A percentile compares a stretch with the other conserved stretches of the same genome.
Conservation (phyloP, 2,113 vertebrate species). For the Perca fluviatilis region DNA sequence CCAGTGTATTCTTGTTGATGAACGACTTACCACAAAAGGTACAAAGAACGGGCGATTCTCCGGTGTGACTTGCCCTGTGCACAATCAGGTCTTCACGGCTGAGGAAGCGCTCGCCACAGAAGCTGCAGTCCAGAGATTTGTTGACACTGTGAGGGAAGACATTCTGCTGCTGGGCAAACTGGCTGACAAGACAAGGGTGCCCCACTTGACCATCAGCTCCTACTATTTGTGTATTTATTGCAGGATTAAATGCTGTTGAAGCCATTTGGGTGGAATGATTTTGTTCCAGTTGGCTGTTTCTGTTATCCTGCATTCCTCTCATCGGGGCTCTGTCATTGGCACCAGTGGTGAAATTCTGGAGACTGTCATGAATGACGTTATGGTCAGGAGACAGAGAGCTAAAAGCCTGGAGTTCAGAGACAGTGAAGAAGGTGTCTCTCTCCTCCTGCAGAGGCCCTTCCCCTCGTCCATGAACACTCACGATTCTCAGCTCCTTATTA, state of each 20-base stretch:
- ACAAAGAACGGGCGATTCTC: conserved; percentile 74
- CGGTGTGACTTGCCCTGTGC: conserved; percentile 72
- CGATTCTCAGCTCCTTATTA: conserved; percentile 60
- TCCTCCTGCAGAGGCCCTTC: conserved; percentile 66
- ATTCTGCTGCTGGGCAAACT: conserved; percentile 62
- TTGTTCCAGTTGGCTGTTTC: conserved; percentile 55
- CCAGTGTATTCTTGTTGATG: conserved; percentile 85
- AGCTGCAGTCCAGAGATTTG: conserved; percentile 72
- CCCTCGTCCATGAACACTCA: conserved; percentile 68
- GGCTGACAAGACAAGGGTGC: conserved; percentile 54
- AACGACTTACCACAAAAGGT: conserved; percentile 86
- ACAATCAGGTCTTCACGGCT: conserved; percentile 71
- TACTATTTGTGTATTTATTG: conserved; percentile 11
- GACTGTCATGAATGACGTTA: conserved; percentile 39
- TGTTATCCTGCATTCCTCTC: conserved; percentile 46
- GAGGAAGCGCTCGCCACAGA: conserved; percentile 69
- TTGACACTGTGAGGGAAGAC: conserved; percentile 5
- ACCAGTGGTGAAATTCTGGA: conserved; percentile 29
- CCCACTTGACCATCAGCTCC: conserved; percentile 42
- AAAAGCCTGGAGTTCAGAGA: conserved; percentile 68
- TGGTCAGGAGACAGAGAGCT: conserved; percentile 68
- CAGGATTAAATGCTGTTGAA: conserved; percentile 27
- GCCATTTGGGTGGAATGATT: conserved; percentile 49
- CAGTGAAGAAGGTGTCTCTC: conserved; percentile 60
- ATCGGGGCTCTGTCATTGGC: conserved; percentile 30